Evolutionary conservation across 2,888 invertebrate species (phyloP).

Genomic region (Adineta ricciae): DNA sequence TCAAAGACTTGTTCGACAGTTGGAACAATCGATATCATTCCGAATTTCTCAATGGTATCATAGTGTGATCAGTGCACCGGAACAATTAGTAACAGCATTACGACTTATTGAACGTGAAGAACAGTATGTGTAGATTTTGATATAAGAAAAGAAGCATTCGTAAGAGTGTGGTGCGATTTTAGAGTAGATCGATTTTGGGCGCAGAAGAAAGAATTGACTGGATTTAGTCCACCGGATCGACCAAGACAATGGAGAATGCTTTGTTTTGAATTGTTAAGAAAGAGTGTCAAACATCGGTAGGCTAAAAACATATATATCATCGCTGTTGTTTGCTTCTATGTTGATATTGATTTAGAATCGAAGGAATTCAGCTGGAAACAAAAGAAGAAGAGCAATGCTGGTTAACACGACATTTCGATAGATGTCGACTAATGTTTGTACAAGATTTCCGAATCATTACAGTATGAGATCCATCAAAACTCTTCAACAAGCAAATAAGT

Average conservation of each 20-base stretch:
- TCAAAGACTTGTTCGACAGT: slow-evolving; percentile 61
- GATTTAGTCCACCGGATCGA: slow-evolving; percentile 82
- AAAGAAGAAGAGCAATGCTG: slow-evolving; percentile 81
- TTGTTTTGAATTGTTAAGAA: slow-evolving; percentile 64
- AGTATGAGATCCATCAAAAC: slow-evolving; percentile 55
- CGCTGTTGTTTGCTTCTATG: background rate
- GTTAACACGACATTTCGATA: slow-evolving; percentile 83
- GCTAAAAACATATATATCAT: background rate
- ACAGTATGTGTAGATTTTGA: slow-evolving; percentile 52
- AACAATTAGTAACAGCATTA: slow-evolving; percentile 84
- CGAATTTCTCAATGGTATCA: slow-evolving; percentile 79
- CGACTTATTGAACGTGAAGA: slow-evolving; percentile 94
- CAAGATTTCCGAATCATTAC: slow-evolving; percentile 84
- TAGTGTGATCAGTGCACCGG: slow-evolving; percentile 70
- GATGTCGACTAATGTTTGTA: slow-evolving; percentile 69
- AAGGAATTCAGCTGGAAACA: slow-evolving; percentile 87
- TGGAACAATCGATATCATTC: slow-evolving; percentile 81
- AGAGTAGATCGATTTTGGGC: slow-evolving; percentile 72
- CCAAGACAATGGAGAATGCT: slow-evolving; percentile 81
- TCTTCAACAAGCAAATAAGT: background rate
- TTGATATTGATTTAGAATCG: slow-evolving; percentile 58
- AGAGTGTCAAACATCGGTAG: slow-evolving; percentile 51
- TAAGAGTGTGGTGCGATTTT: background rate
- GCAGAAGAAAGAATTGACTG: slow-evolving; percentile 66
- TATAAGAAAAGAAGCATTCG: too few species aligned